phyloP scores from a whole-genome alignment of 2,888 invertebrate species.

The Aricia artaxerxes region DNA sequence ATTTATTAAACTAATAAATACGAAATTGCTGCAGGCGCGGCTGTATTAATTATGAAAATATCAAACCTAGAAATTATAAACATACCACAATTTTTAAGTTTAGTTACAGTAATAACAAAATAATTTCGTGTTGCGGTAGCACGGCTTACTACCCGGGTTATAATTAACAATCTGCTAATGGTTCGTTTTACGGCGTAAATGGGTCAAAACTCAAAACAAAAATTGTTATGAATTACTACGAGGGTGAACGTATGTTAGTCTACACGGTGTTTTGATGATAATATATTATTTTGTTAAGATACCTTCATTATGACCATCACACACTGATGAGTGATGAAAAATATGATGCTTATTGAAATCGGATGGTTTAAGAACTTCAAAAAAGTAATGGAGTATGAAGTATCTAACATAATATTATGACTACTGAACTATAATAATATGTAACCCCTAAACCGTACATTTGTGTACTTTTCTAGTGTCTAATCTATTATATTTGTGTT shows the following conservation, averaged over 20 bases:
- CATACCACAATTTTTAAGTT: background rate
- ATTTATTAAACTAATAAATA: background rate
- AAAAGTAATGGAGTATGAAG: no score
- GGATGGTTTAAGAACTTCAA: no score
- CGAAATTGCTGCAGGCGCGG: background rate
- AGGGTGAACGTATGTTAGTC: background rate
- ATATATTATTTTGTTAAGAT: background rate
- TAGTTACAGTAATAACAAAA: conserved; percentile 7
- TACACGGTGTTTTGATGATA: background rate
- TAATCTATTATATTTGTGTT: no score
- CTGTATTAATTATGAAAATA: background rate
- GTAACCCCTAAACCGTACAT: no score
- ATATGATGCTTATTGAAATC: no score
- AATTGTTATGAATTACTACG: conserved; percentile 4
- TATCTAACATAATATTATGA: no score
- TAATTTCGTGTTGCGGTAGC: background rate
- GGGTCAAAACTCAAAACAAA: conserved; percentile 22
- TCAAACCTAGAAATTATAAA: background rate
- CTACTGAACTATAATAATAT: no score
- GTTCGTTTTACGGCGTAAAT: conserved; percentile 9
- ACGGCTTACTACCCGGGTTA: background rate
- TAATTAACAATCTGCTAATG: conserved; percentile 28
- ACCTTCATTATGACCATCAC: no score
- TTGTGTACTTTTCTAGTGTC: no score
- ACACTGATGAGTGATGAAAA: no score